These are phyloP conservation scores for Novumbra hubbsi DNA, from an alignment of 2,797 vertebrate species.

Conservation along the genomic window DNA sequence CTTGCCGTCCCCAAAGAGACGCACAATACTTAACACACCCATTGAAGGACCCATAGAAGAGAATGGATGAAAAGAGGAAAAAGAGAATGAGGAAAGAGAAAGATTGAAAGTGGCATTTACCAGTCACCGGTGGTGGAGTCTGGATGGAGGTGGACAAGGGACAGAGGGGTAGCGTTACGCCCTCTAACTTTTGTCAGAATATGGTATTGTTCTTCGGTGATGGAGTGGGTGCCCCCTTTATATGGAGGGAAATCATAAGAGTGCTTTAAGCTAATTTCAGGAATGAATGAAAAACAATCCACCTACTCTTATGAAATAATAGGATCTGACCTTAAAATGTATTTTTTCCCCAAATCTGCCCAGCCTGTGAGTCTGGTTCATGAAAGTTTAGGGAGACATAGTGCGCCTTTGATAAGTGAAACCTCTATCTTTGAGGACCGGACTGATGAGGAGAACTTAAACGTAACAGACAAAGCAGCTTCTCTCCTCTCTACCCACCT, in stretches of 20 bases:
- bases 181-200: slow-evolving; percentile 69
- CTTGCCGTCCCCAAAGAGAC: slow-evolving; percentile 65
- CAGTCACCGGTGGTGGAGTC: slow-evolving; percentile 61
- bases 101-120: slow-evolving; percentile 76
- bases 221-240: slow-evolving; percentile 60
- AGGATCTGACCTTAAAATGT: slow-evolving; percentile 20
- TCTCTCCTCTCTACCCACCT: slow-evolving; percentile 42
- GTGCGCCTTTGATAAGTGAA: background rate
- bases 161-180: slow-evolving; percentile 59
- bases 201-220: slow-evolving; percentile 68
- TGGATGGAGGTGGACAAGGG: slow-evolving; percentile 55
- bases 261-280: slow-evolving; percentile 55
- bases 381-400: slow-evolving; percentile 15
- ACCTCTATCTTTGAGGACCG: slow-evolving; percentile 10
- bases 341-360: slow-evolving; percentile 15
- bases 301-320: slow-evolving; percentile 33
- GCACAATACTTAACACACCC: slow-evolving; percentile 80
- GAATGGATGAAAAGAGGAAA: slow-evolving; percentile 58
- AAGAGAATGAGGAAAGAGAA: slow-evolving; percentile 54
- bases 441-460: background rate
- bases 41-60: slow-evolving; percentile 62
- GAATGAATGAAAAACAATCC: slow-evolving; percentile 28
- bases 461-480: background rate
- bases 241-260: slow-evolving; percentile 49
- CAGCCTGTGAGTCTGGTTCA: slow-evolving; percentile 25